Base-by-base conservation (phyloP, 2,113 vertebrate species). In the Aleadryas rufinucha region DNA sequence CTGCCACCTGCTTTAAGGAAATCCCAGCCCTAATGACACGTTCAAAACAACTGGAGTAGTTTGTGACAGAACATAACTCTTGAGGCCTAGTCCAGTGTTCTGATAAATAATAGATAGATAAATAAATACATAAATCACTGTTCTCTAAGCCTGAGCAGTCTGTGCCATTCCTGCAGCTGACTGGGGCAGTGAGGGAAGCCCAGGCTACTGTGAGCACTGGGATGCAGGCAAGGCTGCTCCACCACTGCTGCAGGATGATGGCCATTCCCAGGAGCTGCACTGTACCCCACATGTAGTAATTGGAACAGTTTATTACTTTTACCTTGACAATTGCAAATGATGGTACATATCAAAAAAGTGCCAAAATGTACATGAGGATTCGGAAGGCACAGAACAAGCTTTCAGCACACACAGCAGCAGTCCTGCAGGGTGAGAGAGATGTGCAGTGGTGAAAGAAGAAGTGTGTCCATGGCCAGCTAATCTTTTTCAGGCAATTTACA, bases 161-260 rank as follows among this genome's bases (percentile, higher is more conserved):
- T 19, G 31, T 37, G n/a, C 21, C 5, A 3, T 35, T 70, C 63
- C 56, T 54, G 71, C 59, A 61, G 56, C 30, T 59, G 27, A 37
- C 5, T 3, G 1, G 56, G 44, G 30, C 74, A 42, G 33, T 2
- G 20, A 35, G 33, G 35, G 45, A 74, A 78, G 59, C 20, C 18
- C 61, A 23, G 1, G 4, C 13, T 3, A 11, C 52, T 75, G 74
- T 3, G 5, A 89, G 68, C 23, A 42, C 1, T 0, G 21, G 24
- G 47, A 47, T 19, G 41, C 47, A 90, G 57, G 41, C 27, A 61
- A 30, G 31, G 41, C 66, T 83, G 70, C 65, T 61, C 65, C 61
- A 45, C 11, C 70, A 65, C 11, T 0, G 0, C 52, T 4, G 13
- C 54, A 68, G 72, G 33, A 35, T 0, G 0, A 44, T 0, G 18